Evolutionary conservation across 2,888 invertebrate species (phyloP).

Genomic region (Acanthosepion lycidas): DNA sequence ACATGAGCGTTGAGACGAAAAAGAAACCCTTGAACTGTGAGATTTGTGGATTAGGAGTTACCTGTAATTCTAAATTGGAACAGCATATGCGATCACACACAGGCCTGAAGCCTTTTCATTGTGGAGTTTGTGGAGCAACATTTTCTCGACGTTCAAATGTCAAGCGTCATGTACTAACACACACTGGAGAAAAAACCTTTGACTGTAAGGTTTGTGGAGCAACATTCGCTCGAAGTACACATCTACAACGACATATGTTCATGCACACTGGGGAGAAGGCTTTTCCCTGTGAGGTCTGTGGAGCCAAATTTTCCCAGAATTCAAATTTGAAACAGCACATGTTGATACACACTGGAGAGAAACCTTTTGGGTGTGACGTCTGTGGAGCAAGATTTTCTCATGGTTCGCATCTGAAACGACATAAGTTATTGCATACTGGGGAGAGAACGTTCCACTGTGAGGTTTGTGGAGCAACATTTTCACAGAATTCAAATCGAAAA

Average conservation of each 20-base stretch:
- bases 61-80: background rate
- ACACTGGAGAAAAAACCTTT: background rate
- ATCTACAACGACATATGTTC: background rate
- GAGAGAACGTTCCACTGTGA: constrained; percentile 2
- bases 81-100: background rate
- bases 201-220: background rate
- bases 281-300: background rate
- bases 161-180: background rate
- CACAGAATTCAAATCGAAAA: background rate
- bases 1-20: background rate
- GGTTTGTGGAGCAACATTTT: background rate
- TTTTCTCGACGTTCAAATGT: background rate
- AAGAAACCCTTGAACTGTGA: background rate
- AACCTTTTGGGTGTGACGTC: background rate
- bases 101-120: background rate
- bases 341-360: background rate
- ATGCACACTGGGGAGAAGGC: background rate
- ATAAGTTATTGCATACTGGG: background rate
- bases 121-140: background rate
- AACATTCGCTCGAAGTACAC: background rate
- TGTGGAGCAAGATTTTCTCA: background rate
- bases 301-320: background rate
- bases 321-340: background rate
- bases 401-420: background rate
- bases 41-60: background rate